These are phyloP conservation scores for Podarcis cretensis DNA, from an alignment of 2,113 vertebrate species.

Conservation along the genomic window DNA sequence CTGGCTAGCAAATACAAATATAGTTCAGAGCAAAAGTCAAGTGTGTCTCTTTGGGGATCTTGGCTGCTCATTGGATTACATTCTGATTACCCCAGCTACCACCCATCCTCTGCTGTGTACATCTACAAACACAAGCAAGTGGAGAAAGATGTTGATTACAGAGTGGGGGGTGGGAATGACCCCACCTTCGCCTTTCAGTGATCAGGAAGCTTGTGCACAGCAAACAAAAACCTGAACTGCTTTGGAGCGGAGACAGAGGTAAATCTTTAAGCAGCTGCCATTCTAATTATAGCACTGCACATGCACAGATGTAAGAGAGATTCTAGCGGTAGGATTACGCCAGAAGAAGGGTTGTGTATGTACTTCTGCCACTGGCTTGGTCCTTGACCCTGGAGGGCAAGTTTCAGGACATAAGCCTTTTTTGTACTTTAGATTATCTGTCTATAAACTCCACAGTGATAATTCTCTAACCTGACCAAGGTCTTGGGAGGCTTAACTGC, in stretches of 20 bases:
- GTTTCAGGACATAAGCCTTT: background rate
- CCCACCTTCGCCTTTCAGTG: background rate
- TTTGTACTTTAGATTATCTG: background rate
- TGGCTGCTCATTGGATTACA: conserved; percentile 60
- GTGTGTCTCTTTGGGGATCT: conserved; percentile 16
- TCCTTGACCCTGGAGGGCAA: background rate
- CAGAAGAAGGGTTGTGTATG: background rate
- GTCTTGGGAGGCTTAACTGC: background rate
- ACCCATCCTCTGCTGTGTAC: conserved; percentile 41
- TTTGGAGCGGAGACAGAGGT: background rate
- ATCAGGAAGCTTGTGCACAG: background rate
- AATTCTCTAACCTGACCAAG: background rate
- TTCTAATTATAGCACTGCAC: background rate
- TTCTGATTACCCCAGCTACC: conserved; percentile 56
- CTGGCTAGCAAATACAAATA: conserved; percentile 26
- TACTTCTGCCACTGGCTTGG: background rate
- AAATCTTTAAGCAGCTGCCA: background rate
- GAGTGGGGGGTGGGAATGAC: background rate
- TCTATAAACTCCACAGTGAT: background rate
- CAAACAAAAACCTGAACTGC: background rate
- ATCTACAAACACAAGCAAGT: conserved; percentile 46
- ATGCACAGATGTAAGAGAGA: fast-evolving
- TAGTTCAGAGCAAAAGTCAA: conserved; percentile 38
- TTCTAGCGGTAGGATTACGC: background rate
- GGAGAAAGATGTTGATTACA: conserved; percentile 46